phyloP scores from a whole-genome alignment of 2,113 vertebrate genomes.

The Aplodontia rufa region DNA sequence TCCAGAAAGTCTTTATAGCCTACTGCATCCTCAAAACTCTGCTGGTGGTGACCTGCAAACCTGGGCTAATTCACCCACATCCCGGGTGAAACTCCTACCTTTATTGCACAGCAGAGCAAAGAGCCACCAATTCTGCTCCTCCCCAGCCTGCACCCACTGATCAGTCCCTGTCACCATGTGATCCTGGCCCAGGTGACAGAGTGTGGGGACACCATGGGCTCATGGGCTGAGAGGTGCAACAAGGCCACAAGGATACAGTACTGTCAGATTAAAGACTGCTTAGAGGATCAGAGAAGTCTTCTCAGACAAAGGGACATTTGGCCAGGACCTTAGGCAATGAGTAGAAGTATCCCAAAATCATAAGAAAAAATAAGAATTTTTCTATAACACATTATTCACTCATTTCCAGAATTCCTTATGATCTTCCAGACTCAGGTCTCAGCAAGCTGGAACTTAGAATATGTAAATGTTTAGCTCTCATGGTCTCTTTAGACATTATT shows the following conservation, averaged over 20 bases:
- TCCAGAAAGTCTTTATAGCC: neutral
- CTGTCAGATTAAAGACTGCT: neutral
- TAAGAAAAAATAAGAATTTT: neutral
- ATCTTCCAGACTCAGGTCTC: neutral
- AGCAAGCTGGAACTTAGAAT: neutral
- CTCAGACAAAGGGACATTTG: neutral
- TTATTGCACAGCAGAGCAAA: neutral
- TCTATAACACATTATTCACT: neutral
- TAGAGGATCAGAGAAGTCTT: neutral
- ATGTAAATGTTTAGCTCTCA: neutral
- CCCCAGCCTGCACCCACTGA: neutral
- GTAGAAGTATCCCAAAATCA: slow-evolving; percentile 21
- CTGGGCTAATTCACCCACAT: neutral
- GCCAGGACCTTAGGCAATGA: neutral
- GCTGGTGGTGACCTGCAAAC: neutral
- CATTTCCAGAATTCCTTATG: neutral
- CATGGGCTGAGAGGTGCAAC: neutral
- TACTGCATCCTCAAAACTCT: neutral
- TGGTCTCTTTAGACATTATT: slow-evolving; percentile 14
- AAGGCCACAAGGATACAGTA: neutral
- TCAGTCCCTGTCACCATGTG: neutral
- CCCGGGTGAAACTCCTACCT: neutral
- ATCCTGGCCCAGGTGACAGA: neutral
- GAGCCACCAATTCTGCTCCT: neutral
- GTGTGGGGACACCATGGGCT: neutral